These are phyloP conservation scores for Fragum fragum DNA, from an alignment of 2,888 invertebrate species.

Conservation along the genomic window DNA sequence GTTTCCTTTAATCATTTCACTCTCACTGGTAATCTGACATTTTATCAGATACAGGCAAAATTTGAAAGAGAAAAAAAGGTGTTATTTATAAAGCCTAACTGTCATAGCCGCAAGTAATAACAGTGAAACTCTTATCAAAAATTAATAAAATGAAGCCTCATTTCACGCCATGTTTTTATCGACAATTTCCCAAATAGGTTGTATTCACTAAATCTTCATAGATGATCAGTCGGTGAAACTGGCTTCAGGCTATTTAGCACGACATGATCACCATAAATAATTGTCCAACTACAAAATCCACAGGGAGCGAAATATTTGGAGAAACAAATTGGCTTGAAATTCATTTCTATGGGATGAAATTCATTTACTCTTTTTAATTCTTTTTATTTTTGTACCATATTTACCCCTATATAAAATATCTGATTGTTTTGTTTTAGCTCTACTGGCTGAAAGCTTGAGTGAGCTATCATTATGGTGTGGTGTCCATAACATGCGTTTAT, in stretches of 20 bases:
- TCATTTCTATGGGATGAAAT: conserved; percentile 2
- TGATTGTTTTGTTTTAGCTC: background rate
- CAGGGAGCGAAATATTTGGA: conserved; percentile 37
- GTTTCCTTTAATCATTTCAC: background rate
- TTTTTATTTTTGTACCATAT: background rate
- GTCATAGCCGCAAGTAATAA: conserved; percentile 15
- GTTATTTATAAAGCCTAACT: conserved; percentile 25
- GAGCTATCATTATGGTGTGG: too few species aligned
- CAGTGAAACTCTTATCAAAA: conserved; percentile 26
- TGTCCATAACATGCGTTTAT: too few species aligned
- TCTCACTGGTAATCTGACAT: background rate
- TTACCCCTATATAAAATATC: background rate
- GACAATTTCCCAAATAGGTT: conserved; percentile 44
- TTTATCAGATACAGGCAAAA: background rate
- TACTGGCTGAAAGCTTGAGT: too few species aligned
- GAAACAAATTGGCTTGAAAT: conserved; percentile 48
- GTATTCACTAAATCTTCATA: conserved; percentile 56
- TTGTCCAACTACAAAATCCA: conserved; percentile 36
- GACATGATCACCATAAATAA: conserved; percentile 30
- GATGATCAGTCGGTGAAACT: conserved; percentile 45
- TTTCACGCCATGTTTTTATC: conserved; percentile 55
- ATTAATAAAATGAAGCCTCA: conserved; percentile 55
- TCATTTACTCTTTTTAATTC: too few species aligned
- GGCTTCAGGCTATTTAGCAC: conserved; percentile 59
- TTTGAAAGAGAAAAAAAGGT: conserved; percentile 3